Evolutionary conservation across 1,140 invertebrate genomes (phyloP), one percentile per base, ranked within the genome.

Genomic region (Ceratina calcarata): DNA sequence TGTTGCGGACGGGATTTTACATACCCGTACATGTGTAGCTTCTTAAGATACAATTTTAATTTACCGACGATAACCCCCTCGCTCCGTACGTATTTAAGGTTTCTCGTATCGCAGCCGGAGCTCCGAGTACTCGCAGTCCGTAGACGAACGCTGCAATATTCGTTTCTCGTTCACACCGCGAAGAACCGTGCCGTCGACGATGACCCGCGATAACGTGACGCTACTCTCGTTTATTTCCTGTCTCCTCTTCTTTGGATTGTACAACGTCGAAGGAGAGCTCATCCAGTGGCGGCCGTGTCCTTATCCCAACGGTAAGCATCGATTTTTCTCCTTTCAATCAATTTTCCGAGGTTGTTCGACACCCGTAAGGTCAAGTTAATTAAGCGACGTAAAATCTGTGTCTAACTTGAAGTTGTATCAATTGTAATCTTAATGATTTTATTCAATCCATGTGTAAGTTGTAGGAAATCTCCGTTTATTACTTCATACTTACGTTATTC

Each of bases 21-120:
- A n/a, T n/a, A n/a, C n/a, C n/a, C n/a, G 64, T 7, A n/a, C 69
- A 32, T 13, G 6, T 57, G 60, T 60, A 18, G 68, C 61, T 75
- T 55, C 15, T 20, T 78, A 83, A 84, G 75, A 82, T 74, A 68
- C 82, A 87, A 90, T 88, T 87, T 90, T 86, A 91, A 92, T 92
- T 92, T 89, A 92, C 90, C 90, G 91, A 87, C 89, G 90, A 49
- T 84, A 88, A 86, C 68, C 27, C 32, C 66, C 45, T 51, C 45
- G 0, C 15, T 16, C 58, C 22, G 22, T 53, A n/a, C 24, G 58
- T 87, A 89, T 90, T 82, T 62, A n/a, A n/a, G 74, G 49, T 24
- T 85, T 71, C 58, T 84, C 51, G 51, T 81, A n/a, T n/a, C n/a
- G n/a, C n/a, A n/a, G n/a, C n/a, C n/a, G n/a, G n/a, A n/a, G n/a